These are phyloP conservation scores for Lycaon pictus DNA, from an alignment of 2,113 vertebrate species.

Conservation along the genomic window DNA sequence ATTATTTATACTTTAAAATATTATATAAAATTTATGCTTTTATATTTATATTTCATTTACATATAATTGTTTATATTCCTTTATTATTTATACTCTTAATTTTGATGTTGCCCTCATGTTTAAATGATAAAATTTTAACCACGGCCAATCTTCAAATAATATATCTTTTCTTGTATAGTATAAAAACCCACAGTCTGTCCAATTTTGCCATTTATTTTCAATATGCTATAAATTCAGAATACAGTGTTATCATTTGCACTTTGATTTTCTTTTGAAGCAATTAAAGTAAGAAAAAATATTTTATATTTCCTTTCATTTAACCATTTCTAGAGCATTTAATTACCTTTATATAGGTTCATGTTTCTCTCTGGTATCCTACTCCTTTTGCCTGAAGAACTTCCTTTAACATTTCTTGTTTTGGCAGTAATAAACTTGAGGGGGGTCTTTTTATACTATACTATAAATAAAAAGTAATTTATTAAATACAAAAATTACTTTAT, in stretches of 20 bases:
- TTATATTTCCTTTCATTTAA: neutral
- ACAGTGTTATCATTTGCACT: neutral
- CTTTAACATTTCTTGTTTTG: neutral
- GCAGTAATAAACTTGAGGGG: neutral
- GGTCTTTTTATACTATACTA: neutral
- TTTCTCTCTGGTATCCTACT: neutral
- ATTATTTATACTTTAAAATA: neutral
- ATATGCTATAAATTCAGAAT: neutral
- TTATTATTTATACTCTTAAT: neutral
- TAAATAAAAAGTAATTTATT: neutral
- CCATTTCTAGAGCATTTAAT: neutral
- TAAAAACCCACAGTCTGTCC: neutral
- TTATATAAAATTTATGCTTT: neutral
- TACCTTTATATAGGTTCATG: neutral
- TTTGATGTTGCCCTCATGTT: neutral
- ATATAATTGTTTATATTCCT: neutral
- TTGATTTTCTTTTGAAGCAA: neutral
- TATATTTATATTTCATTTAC: neutral
- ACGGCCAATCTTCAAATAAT: neutral
- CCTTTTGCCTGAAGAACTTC: neutral
- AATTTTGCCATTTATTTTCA: neutral
- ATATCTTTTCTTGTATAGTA: neutral
- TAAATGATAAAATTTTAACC: neutral
- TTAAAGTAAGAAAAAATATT: neutral
- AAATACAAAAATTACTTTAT: neutral